Conservation (phyloP, 1,140 invertebrate species). For the Drosophila jambulina region DNA sequence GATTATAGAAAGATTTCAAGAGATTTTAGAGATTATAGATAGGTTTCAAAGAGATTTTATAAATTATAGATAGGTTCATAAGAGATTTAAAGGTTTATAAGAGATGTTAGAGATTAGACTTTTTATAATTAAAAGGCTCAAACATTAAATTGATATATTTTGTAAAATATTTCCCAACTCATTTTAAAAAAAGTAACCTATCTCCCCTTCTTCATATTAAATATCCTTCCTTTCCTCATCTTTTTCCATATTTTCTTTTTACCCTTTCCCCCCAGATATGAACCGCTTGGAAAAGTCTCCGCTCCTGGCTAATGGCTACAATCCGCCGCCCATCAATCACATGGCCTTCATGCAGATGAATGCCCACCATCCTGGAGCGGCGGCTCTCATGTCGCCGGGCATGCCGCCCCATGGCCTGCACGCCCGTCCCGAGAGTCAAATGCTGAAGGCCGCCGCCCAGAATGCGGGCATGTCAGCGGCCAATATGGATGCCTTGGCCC, state of each 20-base stretch:
- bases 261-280: slow-evolving; percentile 87
- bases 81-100: too few relatives aligned
- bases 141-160: not conserved
- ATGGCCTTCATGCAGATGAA: slow-evolving; percentile 95
- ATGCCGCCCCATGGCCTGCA: slow-evolving; percentile 92
- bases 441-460: slow-evolving; percentile 91
- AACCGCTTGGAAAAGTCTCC: slow-evolving; percentile 95
- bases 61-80: too few relatives aligned
- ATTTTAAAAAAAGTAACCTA: not conserved
- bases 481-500: slow-evolving; percentile 94
- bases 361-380: slow-evolving; percentile 88
- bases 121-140: not conserved
- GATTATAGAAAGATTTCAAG: too few relatives aligned
- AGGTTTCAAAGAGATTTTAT: too few relatives aligned
- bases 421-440: slow-evolving; percentile 89
- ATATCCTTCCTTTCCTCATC: slow-evolving; percentile 72
- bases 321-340: slow-evolving; percentile 95
- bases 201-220: slow-evolving; percentile 24
- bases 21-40: too few relatives aligned
- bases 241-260: too few relatives aligned
- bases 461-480: slow-evolving; percentile 87
- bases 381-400: slow-evolving; percentile 94
- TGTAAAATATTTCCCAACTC: not conserved
- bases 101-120: too few relatives aligned
- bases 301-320: slow-evolving; percentile 96